phyloP scores from a whole-genome alignment of 1,140 invertebrate genomes.

The Melipona quadrifasciata region DNA sequence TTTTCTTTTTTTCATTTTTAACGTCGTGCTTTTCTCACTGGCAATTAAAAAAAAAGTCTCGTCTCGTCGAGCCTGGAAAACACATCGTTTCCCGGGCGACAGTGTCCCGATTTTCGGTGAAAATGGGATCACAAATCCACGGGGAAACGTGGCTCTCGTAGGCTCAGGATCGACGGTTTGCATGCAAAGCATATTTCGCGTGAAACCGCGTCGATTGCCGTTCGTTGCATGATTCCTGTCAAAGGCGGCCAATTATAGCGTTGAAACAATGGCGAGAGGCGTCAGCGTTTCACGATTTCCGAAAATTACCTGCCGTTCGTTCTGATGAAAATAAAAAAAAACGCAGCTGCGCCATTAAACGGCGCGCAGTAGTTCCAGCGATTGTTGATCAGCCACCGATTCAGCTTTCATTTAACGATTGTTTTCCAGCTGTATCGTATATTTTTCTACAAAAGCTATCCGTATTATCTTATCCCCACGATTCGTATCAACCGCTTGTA shows the following conservation, averaged over 20 bases:
- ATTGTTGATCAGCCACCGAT: neutral
- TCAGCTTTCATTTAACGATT: neutral
- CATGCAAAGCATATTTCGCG: conserved; percentile 43
- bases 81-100: neutral
- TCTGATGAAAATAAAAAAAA: conserved; percentile 1
- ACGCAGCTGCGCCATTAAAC: neutral
- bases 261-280: conserved; percentile 13
- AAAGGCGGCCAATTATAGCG: conserved; percentile 35
- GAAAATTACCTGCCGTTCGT: conserved; percentile 20
- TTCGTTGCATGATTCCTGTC: conserved; percentile 32
- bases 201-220: conserved; percentile 2
- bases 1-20: neutral
- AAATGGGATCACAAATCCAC: neutral
- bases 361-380: neutral
- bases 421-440: no score
- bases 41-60: conserved; percentile 11
- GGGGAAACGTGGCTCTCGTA: neutral
- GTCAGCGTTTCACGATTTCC: conserved; percentile 16
- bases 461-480: neutral
- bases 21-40: neutral
- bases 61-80: neutral
- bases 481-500: neutral
- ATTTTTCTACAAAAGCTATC: neutral
- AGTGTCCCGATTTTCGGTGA: conserved; percentile 1
- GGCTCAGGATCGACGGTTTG: conserved; percentile 21